phyloP scores from a whole-genome alignment of 1,140 invertebrate genomes.

The Tenebrio molitor region DNA sequence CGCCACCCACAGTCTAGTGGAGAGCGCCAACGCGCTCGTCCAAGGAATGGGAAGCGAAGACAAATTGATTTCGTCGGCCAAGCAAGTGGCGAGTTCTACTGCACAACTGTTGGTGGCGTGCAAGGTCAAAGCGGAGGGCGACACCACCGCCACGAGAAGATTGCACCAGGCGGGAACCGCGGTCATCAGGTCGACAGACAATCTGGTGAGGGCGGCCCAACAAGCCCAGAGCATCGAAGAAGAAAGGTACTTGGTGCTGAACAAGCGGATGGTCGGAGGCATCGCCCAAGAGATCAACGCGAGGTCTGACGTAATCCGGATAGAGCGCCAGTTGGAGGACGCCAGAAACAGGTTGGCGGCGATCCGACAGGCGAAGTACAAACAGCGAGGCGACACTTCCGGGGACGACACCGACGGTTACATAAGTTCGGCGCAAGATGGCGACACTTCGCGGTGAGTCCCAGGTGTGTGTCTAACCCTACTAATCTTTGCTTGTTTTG shows the following conservation, averaged over 20 bases:
- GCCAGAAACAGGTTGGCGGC: constrained; percentile 90
- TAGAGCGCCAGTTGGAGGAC: constrained; percentile 94
- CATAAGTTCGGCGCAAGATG: constrained; percentile 62
- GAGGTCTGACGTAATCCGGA: constrained; percentile 87
- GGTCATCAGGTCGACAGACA: constrained; percentile 97
- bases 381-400: constrained; percentile 70
- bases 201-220: constrained; percentile 93
- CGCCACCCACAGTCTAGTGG: constrained; percentile 96
- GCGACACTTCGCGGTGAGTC: constrained; percentile 64
- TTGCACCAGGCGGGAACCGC: constrained; percentile 96
- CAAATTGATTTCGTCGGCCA: constrained; percentile 95
- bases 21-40: constrained; percentile 96
- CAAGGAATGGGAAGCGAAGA: constrained; percentile 95
- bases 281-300: constrained; percentile 95
- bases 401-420: constrained; percentile 65
- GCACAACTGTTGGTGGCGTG: constrained; percentile 98
- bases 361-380: constrained; percentile 88
- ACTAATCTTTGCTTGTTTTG: constrained; percentile 37
- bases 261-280: constrained; percentile 92
- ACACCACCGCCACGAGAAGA: constrained; percentile 93
- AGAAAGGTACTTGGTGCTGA: constrained; percentile 89
- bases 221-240: constrained; percentile 94
- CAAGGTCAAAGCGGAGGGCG: constrained; percentile 97
- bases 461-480: constrained; percentile 63
- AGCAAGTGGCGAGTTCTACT: constrained; percentile 97